Evolutionary conservation across 2,113 vertebrate species (phyloP).

Genomic region (Crotalus horridus): DNA sequence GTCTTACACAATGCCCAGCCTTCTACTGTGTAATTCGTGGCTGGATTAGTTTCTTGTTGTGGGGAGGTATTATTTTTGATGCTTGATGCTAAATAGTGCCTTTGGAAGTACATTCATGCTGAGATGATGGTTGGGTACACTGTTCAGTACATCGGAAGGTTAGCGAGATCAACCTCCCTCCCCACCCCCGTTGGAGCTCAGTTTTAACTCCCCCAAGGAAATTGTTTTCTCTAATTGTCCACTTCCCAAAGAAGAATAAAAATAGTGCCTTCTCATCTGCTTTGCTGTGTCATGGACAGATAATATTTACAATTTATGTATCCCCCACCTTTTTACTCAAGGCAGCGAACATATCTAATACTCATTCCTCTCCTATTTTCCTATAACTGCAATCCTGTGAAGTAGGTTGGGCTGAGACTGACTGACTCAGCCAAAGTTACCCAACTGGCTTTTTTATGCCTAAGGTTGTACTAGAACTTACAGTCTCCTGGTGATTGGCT

Average conservation of each 20-base stretch:
- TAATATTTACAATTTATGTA: background rate
- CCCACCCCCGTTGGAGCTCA: background rate
- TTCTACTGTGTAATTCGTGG: background rate
- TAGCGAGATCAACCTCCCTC: constrained; percentile 9
- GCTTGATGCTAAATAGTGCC: background rate
- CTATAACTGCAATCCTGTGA: background rate
- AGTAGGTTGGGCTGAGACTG: background rate
- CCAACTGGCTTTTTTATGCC: background rate
- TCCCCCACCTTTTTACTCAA: background rate
- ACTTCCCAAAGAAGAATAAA: constrained; percentile 24
- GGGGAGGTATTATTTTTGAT: background rate
- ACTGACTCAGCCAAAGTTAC: background rate
- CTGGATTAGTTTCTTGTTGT: background rate
- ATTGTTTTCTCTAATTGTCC: background rate
- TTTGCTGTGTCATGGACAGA: constrained; percentile 10
- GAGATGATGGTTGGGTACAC: constrained; percentile 1
- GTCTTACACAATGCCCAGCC: background rate
- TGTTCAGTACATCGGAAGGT: constrained; percentile 31
- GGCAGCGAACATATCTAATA: background rate
- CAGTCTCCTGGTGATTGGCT: background rate
- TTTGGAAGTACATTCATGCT: constrained; percentile 10
- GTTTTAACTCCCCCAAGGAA: constrained; percentile 29
- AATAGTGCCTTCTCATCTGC: constrained; percentile 15
- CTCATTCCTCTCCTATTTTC: background rate
- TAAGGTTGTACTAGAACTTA: too few relatives aligned